Percentiles rank a stretch among this genome's conserved stretches.
phyloP scores from a whole-genome alignment of 1,140 invertebrate genomes.

The Drosophila obscura region DNA sequence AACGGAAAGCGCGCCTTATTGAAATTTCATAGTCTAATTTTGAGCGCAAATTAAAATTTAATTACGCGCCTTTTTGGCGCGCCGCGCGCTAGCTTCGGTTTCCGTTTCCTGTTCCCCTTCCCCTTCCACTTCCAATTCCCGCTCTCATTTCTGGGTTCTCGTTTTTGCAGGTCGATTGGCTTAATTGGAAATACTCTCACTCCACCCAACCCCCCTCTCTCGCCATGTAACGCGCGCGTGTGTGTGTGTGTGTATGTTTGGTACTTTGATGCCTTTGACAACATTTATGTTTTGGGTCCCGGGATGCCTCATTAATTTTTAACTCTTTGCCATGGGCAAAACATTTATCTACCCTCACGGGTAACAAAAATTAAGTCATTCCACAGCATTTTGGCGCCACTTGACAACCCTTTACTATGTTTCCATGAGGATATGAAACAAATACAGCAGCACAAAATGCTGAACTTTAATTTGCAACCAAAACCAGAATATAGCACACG shows the following conservation, averaged over 20 bases:
- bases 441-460: slow-evolving; percentile 36
- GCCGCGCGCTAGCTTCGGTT: too few species aligned
- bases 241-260: slow-evolving; percentile 3
- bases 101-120: slow-evolving; percentile 4
- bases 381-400: slow-evolving; percentile 19
- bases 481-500: slow-evolving; percentile 8
- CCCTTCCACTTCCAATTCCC: not conserved
- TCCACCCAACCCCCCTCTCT: not conserved
- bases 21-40: slow-evolving; percentile 78
- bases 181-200: slow-evolving; percentile 51
- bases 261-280: slow-evolving; percentile 61
- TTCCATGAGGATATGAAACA: slow-evolving; percentile 10
- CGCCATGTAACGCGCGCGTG: slow-evolving; percentile 9
- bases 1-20: slow-evolving; percentile 47
- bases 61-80: slow-evolving; percentile 53
- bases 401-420: slow-evolving; percentile 8
- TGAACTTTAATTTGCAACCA: slow-evolving; percentile 40
- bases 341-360: slow-evolving; percentile 32
- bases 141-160: not conserved
- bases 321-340: slow-evolving; percentile 41
- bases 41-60: slow-evolving; percentile 75
- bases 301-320: slow-evolving; percentile 70
- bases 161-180: slow-evolving; percentile 57
- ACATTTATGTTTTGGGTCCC: slow-evolving; percentile 40
- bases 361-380: slow-evolving; percentile 45